Evolutionary conservation across 2,797 vertebrate species (phyloP), one percentile per base, ranked within the genome.

Genomic region (Acrossocheilus wenchowensis): DNA sequence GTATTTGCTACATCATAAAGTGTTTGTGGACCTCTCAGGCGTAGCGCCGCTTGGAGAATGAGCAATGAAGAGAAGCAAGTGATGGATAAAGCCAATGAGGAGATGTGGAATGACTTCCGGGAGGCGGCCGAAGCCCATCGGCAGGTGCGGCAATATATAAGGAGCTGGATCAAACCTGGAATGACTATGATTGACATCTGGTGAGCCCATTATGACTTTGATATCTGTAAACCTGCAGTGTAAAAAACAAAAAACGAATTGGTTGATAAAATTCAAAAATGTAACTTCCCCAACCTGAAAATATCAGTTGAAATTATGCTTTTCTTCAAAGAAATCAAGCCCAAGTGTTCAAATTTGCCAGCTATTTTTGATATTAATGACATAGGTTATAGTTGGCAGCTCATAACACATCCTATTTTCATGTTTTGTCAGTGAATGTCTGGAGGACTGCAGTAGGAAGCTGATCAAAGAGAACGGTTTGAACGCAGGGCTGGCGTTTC

Each of bases 121-220:
- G 97, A 99, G 93, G 98, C 98, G 8, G 98, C 97, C 0, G 98
- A 99, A 94, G 98, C 98, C 17, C 98, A 99, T 92, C 95, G 98
- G 89, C 98, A 99, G 95, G 98, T 99, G 90, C 97, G 98, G 87
- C 95, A 96, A 88, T 98, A 99, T 0, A 96, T 99, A 87, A 97
- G 93, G 95, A 98, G 96, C 94, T 99, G 97, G 97, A 97, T 99
- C 93, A 96, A 97, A 93, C 98, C 98, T 14, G 98, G 98, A 89
- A 97, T 99, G 97, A 96, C 97, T 81, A 99, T 99, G 98, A 99
- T 99, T 90, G 98, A 99, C 92, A 99, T 99, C 92, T 99, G 98
- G 98, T 99, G 94, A 98, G 90, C 36, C 10, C 3, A 10, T 30
- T 39, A 17, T 48, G 41, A 78, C 6, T 15, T 23, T n/a, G 6